Percentiles rank a stretch among this genome's conserved stretches.
Evolutionary conservation across 1,140 invertebrate species (phyloP).

Genomic region (Drosophila subobscura): DNA sequence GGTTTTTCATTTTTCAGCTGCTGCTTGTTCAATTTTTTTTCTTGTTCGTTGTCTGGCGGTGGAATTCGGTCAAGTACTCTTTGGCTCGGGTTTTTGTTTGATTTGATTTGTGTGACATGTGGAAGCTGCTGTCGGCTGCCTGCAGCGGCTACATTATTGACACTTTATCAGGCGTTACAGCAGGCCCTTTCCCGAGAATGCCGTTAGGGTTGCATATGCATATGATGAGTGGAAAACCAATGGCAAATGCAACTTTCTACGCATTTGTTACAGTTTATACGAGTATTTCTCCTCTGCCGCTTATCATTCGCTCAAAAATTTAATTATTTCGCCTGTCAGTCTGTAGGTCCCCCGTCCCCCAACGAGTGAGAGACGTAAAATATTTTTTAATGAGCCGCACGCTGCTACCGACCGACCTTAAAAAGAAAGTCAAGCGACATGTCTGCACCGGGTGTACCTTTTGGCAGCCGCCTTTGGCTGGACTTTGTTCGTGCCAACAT

Average conservation of each 20-base stretch:
- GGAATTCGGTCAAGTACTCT: constrained; percentile 80
- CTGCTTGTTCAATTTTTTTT: constrained; percentile 32
- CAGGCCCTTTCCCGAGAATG: neutral
- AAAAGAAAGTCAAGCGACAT: constrained; percentile 70
- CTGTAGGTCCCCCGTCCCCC: constrained; percentile 1
- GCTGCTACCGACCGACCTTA: constrained; percentile 41
- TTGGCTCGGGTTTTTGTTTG: constrained; percentile 53
- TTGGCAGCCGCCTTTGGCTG: constrained; percentile 24
- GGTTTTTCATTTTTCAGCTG: constrained; percentile 21
- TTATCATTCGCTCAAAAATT: constrained; percentile 69
- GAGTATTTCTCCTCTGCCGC: constrained; percentile 17
- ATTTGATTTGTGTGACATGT: constrained; percentile 79
- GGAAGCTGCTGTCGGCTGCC: constrained; percentile 54
- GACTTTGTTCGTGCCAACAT: constrained; percentile 70
- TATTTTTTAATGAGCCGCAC: constrained; percentile 72
- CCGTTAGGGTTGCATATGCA: constrained; percentile 58
- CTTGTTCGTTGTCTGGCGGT: constrained; percentile 21
- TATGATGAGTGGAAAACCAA: constrained; percentile 10
- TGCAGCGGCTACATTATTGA: constrained; percentile 59
- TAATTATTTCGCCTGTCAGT: constrained; percentile 79
- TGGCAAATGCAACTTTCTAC: constrained; percentile 61
- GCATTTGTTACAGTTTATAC: constrained; percentile 74
- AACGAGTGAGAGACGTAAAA: constrained; percentile 58
- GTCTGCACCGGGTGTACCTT: constrained; percentile 20
- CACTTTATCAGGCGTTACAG: constrained; percentile 60